These are phyloP conservation scores for Bombus breviceps DNA, from an alignment of 1,140 invertebrate genomes.

Conservation along the genomic window DNA sequence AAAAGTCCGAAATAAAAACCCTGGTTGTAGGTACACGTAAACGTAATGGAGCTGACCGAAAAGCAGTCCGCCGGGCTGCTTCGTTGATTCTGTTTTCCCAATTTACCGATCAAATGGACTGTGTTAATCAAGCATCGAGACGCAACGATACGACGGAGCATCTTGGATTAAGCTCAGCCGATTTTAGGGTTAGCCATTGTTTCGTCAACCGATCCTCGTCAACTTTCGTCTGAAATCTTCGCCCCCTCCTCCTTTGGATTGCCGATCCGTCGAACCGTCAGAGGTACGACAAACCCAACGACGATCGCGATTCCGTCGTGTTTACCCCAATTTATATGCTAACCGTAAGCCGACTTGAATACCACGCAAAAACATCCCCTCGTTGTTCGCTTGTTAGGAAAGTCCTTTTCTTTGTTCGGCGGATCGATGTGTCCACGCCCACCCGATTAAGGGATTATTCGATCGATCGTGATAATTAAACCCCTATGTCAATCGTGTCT, in stretches of 20 bases:
- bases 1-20: constrained; percentile 30
- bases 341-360: constrained; percentile 64
- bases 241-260: not conserved
- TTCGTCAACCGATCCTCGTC: constrained; percentile 26
- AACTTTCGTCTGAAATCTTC: constrained; percentile 29
- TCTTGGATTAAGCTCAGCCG: not conserved
- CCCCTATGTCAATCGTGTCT: constrained; percentile 55
- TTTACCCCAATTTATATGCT: constrained; percentile 68
- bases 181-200: constrained; percentile 74
- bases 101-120: constrained; percentile 32
- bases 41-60: not conserved
- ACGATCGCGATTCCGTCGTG: constrained; percentile 24
- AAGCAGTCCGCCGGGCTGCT: not conserved
- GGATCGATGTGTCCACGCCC: constrained; percentile 74
- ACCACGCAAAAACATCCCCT: constrained; percentile 48
- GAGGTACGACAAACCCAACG: constrained; percentile 19
- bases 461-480: constrained; percentile 80
- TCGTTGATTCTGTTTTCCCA: constrained; percentile 17
- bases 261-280: not conserved
- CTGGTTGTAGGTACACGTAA: not conserved
- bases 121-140: constrained; percentile 28
- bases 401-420: constrained; percentile 69
- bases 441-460: constrained; percentile 76
- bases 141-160: not conserved
- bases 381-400: constrained; percentile 28